These are phyloP conservation scores for Diadumene lineata DNA, from an alignment of 92 coral and sea anemone species.

Conservation along the genomic window DNA sequence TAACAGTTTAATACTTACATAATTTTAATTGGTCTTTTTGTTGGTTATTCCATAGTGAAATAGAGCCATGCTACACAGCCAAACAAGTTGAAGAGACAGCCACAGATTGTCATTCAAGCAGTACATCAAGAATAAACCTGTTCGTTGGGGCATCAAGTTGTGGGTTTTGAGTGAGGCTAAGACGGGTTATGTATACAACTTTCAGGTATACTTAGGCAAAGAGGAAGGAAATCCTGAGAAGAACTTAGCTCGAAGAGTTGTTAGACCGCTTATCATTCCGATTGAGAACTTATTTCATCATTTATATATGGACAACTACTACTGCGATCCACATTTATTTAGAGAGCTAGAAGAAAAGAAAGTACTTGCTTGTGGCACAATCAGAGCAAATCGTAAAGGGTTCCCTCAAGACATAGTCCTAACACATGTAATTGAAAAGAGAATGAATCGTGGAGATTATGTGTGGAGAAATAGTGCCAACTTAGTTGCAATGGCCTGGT, in stretches of 20 bases:
- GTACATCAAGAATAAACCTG: slow-evolving; percentile 37
- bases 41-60: too few species aligned
- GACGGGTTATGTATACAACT: slow-evolving; percentile 37
- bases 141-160: slow-evolving; percentile 32
- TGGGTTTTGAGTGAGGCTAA: slow-evolving; percentile 29
- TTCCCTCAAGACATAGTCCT: slow-evolving; percentile 33
- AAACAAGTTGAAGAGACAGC: too few species aligned
- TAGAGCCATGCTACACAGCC: too few species aligned
- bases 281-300: slow-evolving; percentile 21
- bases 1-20: too few species aligned
- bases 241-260: slow-evolving; percentile 23
- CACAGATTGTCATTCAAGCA: slow-evolving; percentile 39
- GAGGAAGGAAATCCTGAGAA: slow-evolving; percentile 31
- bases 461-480: slow-evolving; percentile 21
- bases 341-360: slow-evolving; percentile 26
- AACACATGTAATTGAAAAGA: slow-evolving; percentile 22
- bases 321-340: slow-evolving; percentile 43
- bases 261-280: slow-evolving; percentile 11
- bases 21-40: too few species aligned
- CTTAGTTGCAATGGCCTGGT: slow-evolving; percentile 41
- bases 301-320: slow-evolving; percentile 50
- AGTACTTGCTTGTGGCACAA: slow-evolving; percentile 44
- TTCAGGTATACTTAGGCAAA: slow-evolving; percentile 42
- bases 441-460: slow-evolving; percentile 36
- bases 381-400: slow-evolving; percentile 46